These are phyloP conservation scores for Drosophila hamatofila DNA, from an alignment of 2,888 invertebrate genomes.

Conservation along the genomic window DNA sequence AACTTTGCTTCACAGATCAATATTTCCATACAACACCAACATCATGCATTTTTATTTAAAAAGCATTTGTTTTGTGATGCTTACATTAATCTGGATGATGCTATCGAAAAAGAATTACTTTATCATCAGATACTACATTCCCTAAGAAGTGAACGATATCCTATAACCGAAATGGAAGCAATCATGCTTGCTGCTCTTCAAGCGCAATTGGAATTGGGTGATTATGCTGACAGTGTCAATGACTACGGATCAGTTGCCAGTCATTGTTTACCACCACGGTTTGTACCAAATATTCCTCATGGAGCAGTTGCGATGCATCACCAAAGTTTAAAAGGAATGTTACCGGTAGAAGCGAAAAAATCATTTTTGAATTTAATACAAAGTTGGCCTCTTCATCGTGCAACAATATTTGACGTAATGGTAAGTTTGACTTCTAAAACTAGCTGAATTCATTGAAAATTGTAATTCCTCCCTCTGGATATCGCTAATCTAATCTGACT, in stretches of 20 bases:
- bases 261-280: constrained; percentile 93
- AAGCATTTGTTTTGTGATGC: constrained; percentile 93
- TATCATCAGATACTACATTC: constrained; percentile 97
- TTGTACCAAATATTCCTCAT: constrained; percentile 91
- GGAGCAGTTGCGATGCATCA: constrained; percentile 96
- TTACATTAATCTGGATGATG: constrained; percentile 91
- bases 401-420: constrained; percentile 97
- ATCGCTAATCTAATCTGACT: too few relatives aligned
- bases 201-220: constrained; percentile 96
- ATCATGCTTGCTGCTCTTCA: constrained; percentile 97
- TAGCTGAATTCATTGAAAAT: not conserved
- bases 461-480: too few relatives aligned
- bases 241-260: constrained; percentile 90
- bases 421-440: constrained; percentile 86
- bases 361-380: constrained; percentile 96
- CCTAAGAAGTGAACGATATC: constrained; percentile 95
- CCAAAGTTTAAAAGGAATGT: constrained; percentile 94
- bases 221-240: constrained; percentile 89
- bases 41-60: constrained; percentile 91
- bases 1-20: not conserved
- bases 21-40: constrained; percentile 82
- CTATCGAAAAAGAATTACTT: constrained; percentile 96
- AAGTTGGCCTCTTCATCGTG: constrained; percentile 96
- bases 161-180: constrained; percentile 97
- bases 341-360: constrained; percentile 94